Evolutionary conservation across 2,797 vertebrate genomes (phyloP), one percentile per base, ranked within the genome.

Genomic region (Poecilia gillii): DNA sequence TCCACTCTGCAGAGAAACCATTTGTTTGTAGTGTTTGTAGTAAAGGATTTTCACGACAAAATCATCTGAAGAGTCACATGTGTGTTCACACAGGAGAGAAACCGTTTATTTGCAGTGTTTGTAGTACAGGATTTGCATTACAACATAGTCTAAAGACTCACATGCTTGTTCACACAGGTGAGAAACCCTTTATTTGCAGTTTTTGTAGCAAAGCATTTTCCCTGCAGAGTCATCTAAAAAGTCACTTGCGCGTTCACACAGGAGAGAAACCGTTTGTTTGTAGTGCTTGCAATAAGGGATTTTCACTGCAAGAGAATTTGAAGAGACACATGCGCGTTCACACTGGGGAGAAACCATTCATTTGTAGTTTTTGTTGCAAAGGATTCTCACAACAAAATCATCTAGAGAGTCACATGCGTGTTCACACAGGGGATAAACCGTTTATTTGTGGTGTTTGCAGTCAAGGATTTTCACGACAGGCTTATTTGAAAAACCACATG

Each of bases 271-370:
- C 71, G 9, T 25, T 59, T 16, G 3, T 0, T 57, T 78, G 66
- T 59, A 55, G 41, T n/a, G 71, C 45, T 55, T 45, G 66, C 76
- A 31, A 18, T 46, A 70, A 70, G n/a, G 66, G 66, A 72, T 47
- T 71, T 72, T 43, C 76, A 23, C 51, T 45, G 33, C 76, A 78
- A 45, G 49, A 57, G 49, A 72, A 70, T 70, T 23, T 70, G 66
- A 70, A 70, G 8, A 82, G 62, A 12, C 81, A 82, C 72, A 82
- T 73, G 41, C 73, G 80, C 0, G 80, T 82, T 14, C 80, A 78
- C 57, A 81, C 80, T 7, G 77, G 73, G 13, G 75, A 84, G 49
- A 74, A 70, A 59, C 57, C 78, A 0, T 79, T 74, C 0, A 23
- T 53, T 36, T 84, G 78, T 43, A 31, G 6, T 3, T 36, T 84